Evolutionary conservation across 2,888 invertebrate species (phyloP).

Genomic region (Syritta pipiens): DNA sequence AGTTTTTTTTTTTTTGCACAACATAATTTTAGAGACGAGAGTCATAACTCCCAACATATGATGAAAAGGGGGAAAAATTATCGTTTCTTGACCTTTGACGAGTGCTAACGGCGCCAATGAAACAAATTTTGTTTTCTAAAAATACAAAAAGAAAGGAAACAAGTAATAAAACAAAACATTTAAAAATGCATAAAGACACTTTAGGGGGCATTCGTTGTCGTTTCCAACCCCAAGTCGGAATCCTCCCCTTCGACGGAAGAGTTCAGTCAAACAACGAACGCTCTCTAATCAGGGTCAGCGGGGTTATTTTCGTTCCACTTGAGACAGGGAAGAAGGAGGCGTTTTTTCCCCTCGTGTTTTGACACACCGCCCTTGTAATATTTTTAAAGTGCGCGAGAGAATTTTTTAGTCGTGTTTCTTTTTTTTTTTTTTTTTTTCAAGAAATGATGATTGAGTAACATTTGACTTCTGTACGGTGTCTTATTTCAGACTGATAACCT

Average conservation of each 20-base stretch:
- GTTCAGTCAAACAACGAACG: slow-evolving; percentile 33
- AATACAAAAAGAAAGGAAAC: too few species aligned
- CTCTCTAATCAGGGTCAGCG: slow-evolving; percentile 56
- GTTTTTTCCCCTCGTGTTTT: not conserved
- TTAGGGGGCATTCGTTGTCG: not conserved
- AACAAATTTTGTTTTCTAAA: too few species aligned
- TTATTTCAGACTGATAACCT: slow-evolving; percentile 32
- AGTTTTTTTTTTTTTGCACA: too few species aligned
- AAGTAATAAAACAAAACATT: not conserved
- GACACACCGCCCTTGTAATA: too few species aligned
- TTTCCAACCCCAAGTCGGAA: too few species aligned
- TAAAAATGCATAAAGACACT: slow-evolving; percentile 4
- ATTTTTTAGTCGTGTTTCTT: too few species aligned
- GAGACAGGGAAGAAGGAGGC: not conserved
- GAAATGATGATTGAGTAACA: slow-evolving; percentile 10
- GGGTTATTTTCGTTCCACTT: slow-evolving; percentile 57
- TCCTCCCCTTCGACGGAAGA: slow-evolving; percentile 4
- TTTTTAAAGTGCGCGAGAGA: too few species aligned
- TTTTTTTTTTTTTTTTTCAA: not conserved
- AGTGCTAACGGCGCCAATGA: not conserved
- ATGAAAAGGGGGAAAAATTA: too few species aligned
- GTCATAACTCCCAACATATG: too few species aligned
- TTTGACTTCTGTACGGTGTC: slow-evolving; percentile 31
- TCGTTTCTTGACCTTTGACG: too few species aligned
- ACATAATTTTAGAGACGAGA: too few species aligned